Base-by-base conservation (phyloP, 2,888 invertebrate species). In the Luffia ferchaultella region DNA sequence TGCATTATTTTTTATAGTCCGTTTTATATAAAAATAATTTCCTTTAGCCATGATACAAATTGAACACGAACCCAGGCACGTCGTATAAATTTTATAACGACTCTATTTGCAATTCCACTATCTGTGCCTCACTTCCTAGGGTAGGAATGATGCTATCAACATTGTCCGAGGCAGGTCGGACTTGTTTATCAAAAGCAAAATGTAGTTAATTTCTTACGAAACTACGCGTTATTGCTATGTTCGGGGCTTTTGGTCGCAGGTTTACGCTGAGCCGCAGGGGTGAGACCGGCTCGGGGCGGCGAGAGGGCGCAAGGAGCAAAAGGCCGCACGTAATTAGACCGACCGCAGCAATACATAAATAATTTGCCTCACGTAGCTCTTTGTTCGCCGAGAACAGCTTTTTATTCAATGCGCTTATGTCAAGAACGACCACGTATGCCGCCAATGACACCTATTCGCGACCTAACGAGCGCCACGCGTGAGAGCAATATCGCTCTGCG, bases 311-410 rank as follows among this genome's bases (percentile, higher is more conserved):
- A 69, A 67, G 41, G 73, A 82, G 82, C 82, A 82, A 83, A 80
- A 76, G 80, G 50, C 70, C 74, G 70, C 67, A 69, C 73, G 77
- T 83, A 80, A 82, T 82, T 80, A 82, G 79, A 77, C 68, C 76
- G 73, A 71, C 78, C 78, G 68, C 70, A 67, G 79, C 75, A 74
- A 82, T 80, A 80, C 80, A 82, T 82, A 79, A 80, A 79, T 80
- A 80, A 82, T 82, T 82, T 80, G 76, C 75, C 74, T 73, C 80
- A 80, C 79, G 80, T 80, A 73, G 70, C 70, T 67, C 77, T 80
- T 82, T 82, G 79, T 78, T 77, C 73, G 56, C 55, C 55, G 62
- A 65, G 65, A 70, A 72, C 76, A 73, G 74, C 71, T 76, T 79
- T 79, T 77, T 78, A 79, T 80, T 77, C 76, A 76, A 76, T 70